A percentile compares a stretch with the other conserved stretches of the same genome.
Evolutionary conservation across 2,113 vertebrate species (phyloP).

Genomic region (Taxidea taxus): DNA sequence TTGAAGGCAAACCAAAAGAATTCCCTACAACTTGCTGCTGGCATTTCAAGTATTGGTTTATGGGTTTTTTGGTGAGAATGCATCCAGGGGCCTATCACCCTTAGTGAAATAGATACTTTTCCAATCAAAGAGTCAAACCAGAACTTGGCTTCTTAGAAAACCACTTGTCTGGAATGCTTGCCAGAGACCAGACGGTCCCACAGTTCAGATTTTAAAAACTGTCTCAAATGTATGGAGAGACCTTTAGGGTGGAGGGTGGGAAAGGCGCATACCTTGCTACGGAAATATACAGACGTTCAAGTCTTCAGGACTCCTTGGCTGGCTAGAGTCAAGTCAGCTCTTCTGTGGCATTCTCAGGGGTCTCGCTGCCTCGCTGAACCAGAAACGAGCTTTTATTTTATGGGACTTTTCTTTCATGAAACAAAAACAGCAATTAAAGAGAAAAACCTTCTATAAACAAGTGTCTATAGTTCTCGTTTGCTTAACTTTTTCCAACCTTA

Average conservation of each 20-base stretch:
- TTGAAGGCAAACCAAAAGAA: slow-evolving; percentile 78
- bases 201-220: slow-evolving; percentile 54
- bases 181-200: slow-evolving; percentile 65
- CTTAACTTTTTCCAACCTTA: slow-evolving; percentile 78
- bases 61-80: slow-evolving; percentile 71
- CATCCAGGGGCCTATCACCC: slow-evolving; percentile 74
- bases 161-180: slow-evolving; percentile 75
- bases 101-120: slow-evolving; percentile 77
- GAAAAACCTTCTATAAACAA: slow-evolving; percentile 78
- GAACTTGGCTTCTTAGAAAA: slow-evolving; percentile 76
- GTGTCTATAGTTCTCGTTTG: slow-evolving; percentile 74
- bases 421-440: slow-evolving; percentile 79
- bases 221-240: slow-evolving; percentile 66
- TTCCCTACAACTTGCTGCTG: slow-evolving; percentile 65
- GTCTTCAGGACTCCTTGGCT: background rate
- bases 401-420: slow-evolving; percentile 76
- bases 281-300: background rate
- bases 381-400: slow-evolving; percentile 58
- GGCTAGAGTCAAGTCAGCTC: slow-evolving; percentile 27
- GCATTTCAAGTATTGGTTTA: slow-evolving; percentile 75
- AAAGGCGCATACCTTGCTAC: background rate
- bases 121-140: slow-evolving; percentile 78
- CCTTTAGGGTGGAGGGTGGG: slow-evolving; percentile 63
- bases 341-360: slow-evolving; percentile 41
- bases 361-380: slow-evolving; percentile 7